Evolutionary conservation across 2,888 invertebrate species (phyloP).

Genomic region (Cephus nigrinus): DNA sequence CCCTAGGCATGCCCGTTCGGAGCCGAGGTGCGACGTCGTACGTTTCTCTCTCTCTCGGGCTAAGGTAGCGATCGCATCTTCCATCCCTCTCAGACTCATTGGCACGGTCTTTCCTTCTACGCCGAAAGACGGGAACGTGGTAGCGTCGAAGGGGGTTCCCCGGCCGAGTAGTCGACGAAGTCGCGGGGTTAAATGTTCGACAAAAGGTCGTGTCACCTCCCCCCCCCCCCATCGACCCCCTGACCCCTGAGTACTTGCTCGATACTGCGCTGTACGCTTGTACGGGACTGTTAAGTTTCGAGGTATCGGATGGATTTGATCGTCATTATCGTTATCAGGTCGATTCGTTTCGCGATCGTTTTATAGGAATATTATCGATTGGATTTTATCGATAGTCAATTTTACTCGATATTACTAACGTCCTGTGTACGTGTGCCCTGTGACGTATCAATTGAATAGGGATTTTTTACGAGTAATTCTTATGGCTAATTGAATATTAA

Average conservation of each 20-base stretch:
- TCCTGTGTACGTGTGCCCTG: not conserved
- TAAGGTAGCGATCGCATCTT: too few species aligned
- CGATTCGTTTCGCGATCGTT: not conserved
- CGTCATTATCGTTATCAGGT: not conserved
- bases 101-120: not conserved
- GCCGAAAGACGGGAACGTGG: not conserved
- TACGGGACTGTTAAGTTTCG: not conserved
- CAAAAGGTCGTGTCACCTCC: slow-evolving; percentile 11
- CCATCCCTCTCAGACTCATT: too few species aligned
- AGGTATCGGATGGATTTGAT: not conserved
- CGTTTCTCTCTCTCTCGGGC: not conserved
- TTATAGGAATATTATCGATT: not conserved
- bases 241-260: not conserved
- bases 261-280: not conserved
- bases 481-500: not conserved
- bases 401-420: too few species aligned
- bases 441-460: not conserved
- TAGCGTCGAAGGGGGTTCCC: not conserved
- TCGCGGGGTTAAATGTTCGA: slow-evolving; percentile 13
- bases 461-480: too few species aligned
- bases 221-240: too few species aligned
- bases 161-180: not conserved
- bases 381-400: not conserved
- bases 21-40: not conserved
- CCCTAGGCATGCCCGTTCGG: not conserved